These are phyloP conservation scores for Pantelozetes paolii DNA, from an alignment of 2,888 invertebrate genomes.

Conservation along the genomic window DNA sequence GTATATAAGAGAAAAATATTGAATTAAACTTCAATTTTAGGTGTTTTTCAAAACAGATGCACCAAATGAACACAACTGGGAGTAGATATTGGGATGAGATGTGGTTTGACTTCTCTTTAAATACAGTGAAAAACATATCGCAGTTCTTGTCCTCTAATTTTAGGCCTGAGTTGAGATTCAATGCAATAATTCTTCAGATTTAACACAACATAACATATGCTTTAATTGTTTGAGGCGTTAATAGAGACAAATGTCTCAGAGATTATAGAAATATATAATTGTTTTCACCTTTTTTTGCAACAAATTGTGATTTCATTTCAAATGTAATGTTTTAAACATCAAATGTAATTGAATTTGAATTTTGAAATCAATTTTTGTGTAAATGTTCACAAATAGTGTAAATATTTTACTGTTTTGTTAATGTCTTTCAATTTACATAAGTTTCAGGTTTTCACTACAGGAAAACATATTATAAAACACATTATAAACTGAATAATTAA, in stretches of 20 bases:
- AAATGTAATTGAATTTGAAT: too few relatives aligned
- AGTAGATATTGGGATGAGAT: slow-evolving; percentile 3
- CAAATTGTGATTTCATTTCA: too few relatives aligned
- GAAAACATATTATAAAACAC: not conserved
- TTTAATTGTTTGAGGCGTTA: slow-evolving; percentile 18
- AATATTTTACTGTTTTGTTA: not conserved
- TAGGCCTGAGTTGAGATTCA: slow-evolving; percentile 6
- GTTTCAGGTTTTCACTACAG: not conserved
- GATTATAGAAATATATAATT: not conserved
- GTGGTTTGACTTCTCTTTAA: slow-evolving; percentile 4
- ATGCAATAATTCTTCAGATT: not conserved
- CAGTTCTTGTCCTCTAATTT: slow-evolving; percentile 20
- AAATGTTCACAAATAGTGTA: too few relatives aligned
- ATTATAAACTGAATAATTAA: not conserved
- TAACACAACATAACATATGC: not conserved
- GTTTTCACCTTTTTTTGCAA: not conserved
- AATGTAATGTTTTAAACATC: too few relatives aligned
- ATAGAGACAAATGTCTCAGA: slow-evolving; percentile 28
- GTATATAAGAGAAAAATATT: too few relatives aligned
- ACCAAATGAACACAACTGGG: not conserved
- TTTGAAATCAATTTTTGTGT: too few relatives aligned
- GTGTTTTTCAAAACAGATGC: slow-evolving; percentile 14
- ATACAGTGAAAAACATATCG: not conserved
- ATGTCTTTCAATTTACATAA: slow-evolving; percentile 10
- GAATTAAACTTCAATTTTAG: not conserved